Evolutionary conservation across 2,888 invertebrate species (phyloP).

Genomic region (Mesochorus sp.): DNA sequence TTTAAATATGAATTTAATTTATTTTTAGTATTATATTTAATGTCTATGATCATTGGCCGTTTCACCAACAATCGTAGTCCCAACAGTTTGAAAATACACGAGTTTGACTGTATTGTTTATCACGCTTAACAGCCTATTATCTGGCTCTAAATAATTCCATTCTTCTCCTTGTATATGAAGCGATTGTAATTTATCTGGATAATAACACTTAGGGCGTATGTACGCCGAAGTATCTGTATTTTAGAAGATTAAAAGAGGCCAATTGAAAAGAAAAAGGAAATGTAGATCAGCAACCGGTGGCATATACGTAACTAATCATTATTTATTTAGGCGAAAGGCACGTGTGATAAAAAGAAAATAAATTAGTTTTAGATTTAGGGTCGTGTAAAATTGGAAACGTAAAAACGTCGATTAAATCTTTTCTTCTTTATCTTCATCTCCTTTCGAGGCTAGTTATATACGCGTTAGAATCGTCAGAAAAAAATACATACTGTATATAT

Average conservation of each 20-base stretch:
- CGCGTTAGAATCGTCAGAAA: too few species aligned
- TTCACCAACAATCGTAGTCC: too few species aligned
- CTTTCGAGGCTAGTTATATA: too few species aligned
- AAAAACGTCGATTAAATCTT: not conserved
- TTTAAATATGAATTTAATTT: not conserved
- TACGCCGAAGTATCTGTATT: not conserved
- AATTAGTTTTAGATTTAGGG: constrained; percentile 39
- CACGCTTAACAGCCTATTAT: too few species aligned
- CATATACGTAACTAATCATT: constrained; percentile 18
- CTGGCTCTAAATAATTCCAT: too few species aligned
- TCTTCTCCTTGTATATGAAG: too few species aligned
- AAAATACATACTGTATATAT: too few species aligned
- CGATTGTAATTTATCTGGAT: too few species aligned
- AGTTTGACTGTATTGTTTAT: too few species aligned
- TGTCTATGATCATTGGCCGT: too few species aligned
- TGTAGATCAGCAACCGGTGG: not conserved
- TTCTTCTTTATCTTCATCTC: constrained; percentile 16
- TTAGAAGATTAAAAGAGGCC: not conserved
- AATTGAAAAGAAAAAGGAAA: not conserved
- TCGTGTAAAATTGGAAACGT: not conserved
- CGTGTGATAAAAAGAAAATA: constrained; percentile 55
- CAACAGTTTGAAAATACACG: too few species aligned
- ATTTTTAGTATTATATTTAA: constrained; percentile 24
- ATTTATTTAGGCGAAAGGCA: constrained; percentile 59
- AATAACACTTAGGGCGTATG: not conserved